A percentile compares a stretch with the other conserved stretches of the same genome.
phyloP scores from a whole-genome alignment of 2,888 invertebrate genomes.

The Hyles lineata region DNA sequence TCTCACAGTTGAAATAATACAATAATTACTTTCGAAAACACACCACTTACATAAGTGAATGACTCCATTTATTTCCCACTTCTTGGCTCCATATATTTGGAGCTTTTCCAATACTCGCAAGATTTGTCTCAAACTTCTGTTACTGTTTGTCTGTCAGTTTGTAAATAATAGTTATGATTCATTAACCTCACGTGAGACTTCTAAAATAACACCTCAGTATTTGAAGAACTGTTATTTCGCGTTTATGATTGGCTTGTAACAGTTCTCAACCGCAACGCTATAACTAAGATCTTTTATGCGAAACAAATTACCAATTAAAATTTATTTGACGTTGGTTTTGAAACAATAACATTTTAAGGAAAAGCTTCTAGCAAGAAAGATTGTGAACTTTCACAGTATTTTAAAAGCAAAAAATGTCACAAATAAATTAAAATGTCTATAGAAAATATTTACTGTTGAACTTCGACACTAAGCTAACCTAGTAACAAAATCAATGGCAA shows the following conservation, averaged over 20 bases:
- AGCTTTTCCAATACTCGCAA: conserved; percentile 6
- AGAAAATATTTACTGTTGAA: neutral
- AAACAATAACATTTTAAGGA: neutral
- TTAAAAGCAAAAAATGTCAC: neutral
- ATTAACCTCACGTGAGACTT: conserved; percentile 3
- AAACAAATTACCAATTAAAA: neutral
- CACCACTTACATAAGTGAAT: conserved; percentile 24
- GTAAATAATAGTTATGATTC: conserved; percentile 13
- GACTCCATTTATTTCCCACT: conserved; percentile 17
- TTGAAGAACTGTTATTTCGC: neutral
- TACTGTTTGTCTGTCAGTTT: neutral
- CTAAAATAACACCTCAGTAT: neutral
- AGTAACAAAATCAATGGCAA: too few relatives aligned
- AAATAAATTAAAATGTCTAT: neutral
- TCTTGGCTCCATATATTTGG: conserved; percentile 14
- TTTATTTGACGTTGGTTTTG: neutral
- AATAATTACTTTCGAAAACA: neutral
- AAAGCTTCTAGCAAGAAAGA: neutral
- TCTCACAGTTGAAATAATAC: neutral
- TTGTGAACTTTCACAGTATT: neutral
- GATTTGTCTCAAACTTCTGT: conserved; percentile 3
- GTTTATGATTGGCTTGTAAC: too few relatives aligned
- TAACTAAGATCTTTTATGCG: too few relatives aligned
- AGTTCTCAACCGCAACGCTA: too few relatives aligned
- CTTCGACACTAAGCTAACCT: too few relatives aligned